Percentiles rank a stretch among this genome's conserved stretches.
These are phyloP conservation scores for Geococcyx californianus DNA, from an alignment of 2,113 vertebrate genomes.

Conservation along the genomic window DNA sequence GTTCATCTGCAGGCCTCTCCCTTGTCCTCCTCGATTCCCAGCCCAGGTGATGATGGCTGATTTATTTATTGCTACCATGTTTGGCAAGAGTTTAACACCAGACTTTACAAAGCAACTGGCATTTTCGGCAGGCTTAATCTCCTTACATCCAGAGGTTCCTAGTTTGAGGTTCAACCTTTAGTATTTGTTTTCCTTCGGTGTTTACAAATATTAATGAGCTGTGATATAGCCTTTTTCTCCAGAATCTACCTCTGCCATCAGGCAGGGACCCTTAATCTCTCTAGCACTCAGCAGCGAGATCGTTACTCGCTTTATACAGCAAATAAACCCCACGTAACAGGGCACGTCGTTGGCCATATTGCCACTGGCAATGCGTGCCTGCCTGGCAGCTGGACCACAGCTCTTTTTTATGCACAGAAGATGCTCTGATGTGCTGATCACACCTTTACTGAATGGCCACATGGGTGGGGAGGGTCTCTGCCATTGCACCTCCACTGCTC, in stretches of 20 bases:
- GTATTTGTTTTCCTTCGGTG: background rate
- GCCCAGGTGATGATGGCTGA: background rate
- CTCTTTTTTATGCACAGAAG: background rate
- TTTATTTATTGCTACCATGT: background rate
- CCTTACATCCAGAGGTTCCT: background rate
- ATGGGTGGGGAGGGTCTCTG: background rate
- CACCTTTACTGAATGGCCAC: background rate
- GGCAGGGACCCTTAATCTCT: background rate
- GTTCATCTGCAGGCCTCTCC: background rate
- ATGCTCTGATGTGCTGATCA: background rate
- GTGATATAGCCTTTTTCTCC: background rate
- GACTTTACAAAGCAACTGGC: background rate
- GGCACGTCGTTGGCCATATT: accelerated
- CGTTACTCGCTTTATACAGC: accelerated
- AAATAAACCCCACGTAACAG: no score
- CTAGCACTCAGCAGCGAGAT: background rate
- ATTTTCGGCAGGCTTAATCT: background rate
- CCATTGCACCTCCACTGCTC: accelerated
- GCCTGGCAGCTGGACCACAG: background rate
- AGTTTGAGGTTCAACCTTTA: background rate
- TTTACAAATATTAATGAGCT: background rate
- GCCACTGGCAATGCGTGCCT: background rate
- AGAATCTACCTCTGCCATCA: background rate
- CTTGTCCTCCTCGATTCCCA: background rate
- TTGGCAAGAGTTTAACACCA: background rate